Percentiles rank a stretch among this genome's conserved stretches.
These are phyloP conservation scores for Lobophora halterata DNA, from an alignment of 2,888 invertebrate species.

Conservation along the genomic window DNA sequence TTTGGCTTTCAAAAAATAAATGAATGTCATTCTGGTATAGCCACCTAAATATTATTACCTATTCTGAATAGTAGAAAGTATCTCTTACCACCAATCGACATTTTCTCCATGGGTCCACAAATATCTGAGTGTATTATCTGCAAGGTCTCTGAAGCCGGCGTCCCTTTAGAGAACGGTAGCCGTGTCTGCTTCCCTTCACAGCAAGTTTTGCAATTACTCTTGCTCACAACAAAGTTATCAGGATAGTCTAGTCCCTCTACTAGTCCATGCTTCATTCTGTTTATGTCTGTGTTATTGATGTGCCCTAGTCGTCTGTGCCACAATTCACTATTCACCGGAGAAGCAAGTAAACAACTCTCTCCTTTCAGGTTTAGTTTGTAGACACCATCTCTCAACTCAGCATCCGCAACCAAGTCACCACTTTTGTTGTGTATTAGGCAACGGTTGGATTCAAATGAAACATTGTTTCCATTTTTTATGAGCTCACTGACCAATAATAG, in stretches of 20 bases:
- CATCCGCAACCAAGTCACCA: constrained; percentile 15
- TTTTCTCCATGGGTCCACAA: constrained; percentile 22
- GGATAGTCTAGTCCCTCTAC: not conserved
- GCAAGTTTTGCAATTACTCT: not conserved
- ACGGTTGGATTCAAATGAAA: constrained; percentile 5
- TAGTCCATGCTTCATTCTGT: constrained; percentile 5
- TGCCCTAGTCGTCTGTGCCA: constrained; percentile 12
- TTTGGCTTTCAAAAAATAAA: constrained; percentile 18
- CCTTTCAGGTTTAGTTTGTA: constrained; percentile 14
- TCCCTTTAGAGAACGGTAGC: constrained; percentile 22
- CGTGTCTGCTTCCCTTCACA: constrained; percentile 27
- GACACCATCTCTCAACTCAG: constrained; percentile 20
- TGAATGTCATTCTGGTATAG: constrained; percentile 22
- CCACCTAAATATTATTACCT: no score
- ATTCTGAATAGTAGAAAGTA: constrained; percentile 30
- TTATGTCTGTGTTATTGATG: constrained; percentile 2
- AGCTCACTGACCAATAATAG: constrained; percentile 30
- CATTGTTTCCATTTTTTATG: constrained; percentile 22
- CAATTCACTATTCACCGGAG: no score
- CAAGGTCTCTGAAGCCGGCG: constrained; percentile 5
- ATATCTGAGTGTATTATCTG: constrained; percentile 19
- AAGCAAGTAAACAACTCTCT: constrained; percentile 13
- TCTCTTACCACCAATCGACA: constrained; percentile 11
- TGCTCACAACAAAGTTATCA: not conserved
- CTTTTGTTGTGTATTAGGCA: constrained; percentile 20